Base-by-base conservation (phyloP, 2,113 vertebrate species). In the Tursiops truncatus region DNA sequence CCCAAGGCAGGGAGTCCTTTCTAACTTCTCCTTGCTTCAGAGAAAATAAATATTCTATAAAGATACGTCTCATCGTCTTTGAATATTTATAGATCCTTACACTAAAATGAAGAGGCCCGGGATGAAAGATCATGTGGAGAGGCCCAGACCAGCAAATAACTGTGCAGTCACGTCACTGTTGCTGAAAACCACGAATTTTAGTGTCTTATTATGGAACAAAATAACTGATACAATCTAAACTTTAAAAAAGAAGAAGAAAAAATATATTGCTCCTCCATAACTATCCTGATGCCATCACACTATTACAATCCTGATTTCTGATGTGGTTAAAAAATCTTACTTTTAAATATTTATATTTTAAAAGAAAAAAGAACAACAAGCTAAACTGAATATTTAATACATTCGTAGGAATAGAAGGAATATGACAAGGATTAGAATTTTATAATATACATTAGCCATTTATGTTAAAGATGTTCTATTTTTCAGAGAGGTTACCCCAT, bases 341-440 rank as follows among this genome's bases (percentile, higher is more conserved):
- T 93, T 97, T 89, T 70, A 91, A 91, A 53, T 76, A 93, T 44
- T 79, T 17, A 56, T 18, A 56, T 56, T 17, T 56, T 38, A 82
- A 83, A 28, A 47, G 81, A 89, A 94, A 47, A 89, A 84, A 47
- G 36, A 79, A 79, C 58, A 58, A 60, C n/a, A 56, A 74, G 50
- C 56, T 90, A 93, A 97, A 94, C 8, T 38, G 83, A 88, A 50
- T 92, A 67, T 97, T 97, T 97, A 96, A 77, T 92, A 85, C 8
- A 91, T 89, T 65, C 70, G 12, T 68, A 90, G 68, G 85, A 93
- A 63, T 6, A 88, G 70, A 85, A 97, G 81, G 85, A 94, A 92
- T 58, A 81, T 36, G 83, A 77, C 31, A 93, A 94, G 56, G n/a
- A 84, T 93, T 74, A 83, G 58, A 94, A 76, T 87, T 88, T 76